These are phyloP conservation scores for Drosophila longiperda DNA, from an alignment of 2,888 invertebrate genomes.

Conservation along the genomic window DNA sequence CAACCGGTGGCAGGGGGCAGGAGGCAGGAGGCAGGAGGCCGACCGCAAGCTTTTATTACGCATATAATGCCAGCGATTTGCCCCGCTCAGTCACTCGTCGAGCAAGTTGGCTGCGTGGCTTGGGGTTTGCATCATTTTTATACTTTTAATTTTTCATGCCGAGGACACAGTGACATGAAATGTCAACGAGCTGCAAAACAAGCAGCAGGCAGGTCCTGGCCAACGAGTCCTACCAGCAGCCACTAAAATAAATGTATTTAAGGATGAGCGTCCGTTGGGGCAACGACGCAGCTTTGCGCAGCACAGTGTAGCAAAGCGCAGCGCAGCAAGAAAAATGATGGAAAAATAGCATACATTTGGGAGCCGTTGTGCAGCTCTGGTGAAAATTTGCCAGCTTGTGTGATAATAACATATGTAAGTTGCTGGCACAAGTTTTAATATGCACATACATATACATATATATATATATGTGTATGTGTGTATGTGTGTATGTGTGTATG, in stretches of 20 bases:
- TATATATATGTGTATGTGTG: background rate
- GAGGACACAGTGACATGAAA: constrained; percentile 80
- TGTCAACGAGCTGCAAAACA: constrained; percentile 80
- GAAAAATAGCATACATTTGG: constrained; percentile 77
- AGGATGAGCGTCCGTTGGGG: constrained; percentile 71
- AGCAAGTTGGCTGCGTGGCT: constrained; percentile 18
- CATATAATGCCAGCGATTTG: constrained; percentile 78
- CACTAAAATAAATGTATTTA: constrained; percentile 63
- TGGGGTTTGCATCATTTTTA: constrained; percentile 72
- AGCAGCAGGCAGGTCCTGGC: constrained; percentile 54
- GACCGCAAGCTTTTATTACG: constrained; percentile 80
- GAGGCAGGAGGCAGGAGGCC: constrained; percentile 25
- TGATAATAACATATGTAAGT: constrained; percentile 81
- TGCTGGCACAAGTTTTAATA: constrained; percentile 48
- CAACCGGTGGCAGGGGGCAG: constrained; percentile 44
- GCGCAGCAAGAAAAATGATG: constrained; percentile 60
- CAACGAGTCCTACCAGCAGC: constrained; percentile 27
- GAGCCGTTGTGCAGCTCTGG: constrained; percentile 68
- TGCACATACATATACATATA: background rate
- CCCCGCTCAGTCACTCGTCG: constrained; percentile 3
- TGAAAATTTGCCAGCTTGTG: constrained; percentile 80
- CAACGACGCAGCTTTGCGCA: constrained; percentile 30
- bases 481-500: constrained; percentile 27
- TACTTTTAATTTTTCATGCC: constrained; percentile 80
- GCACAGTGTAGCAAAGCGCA: constrained; percentile 29